Evolutionary conservation across 2,888 invertebrate genomes (phyloP), one percentile per base, ranked within the genome.

Genomic region (Helicoverpa assulta): DNA sequence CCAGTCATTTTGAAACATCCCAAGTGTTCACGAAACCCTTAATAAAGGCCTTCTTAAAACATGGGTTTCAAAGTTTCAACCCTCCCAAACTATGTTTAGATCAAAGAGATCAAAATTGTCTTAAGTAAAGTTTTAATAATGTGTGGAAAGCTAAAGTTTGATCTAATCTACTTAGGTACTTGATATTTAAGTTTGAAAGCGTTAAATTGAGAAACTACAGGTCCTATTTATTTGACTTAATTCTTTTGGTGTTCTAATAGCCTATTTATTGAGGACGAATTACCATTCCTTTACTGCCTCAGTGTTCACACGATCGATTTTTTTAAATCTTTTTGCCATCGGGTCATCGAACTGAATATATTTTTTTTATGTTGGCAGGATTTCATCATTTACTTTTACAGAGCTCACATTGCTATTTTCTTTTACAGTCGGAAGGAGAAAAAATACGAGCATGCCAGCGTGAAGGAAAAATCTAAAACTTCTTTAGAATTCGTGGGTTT

Each of bases 391-490:
- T 14, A 16, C 43, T 14, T 1, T 10, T 5, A 5, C 21, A 1
- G 21, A 12, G 51, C 16, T 58, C 16, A 62, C 16, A 8, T 33
- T 5, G 16, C 2, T 29, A n/a, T 67, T 33, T 60, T 51, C 56
- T 66, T 67, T 92, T 91, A 56, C 90, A 94, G 94, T 87, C 80
- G n/a, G 94, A 94, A 85, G 93, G 89, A 1, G 92, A 93, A 71
- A 92, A 89, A 59, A 81, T 93, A 37, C 81, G 93, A 7, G 85
- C 90, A 2, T 94, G 94, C 70, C 92, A 92, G 73, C 82, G 86
- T 50, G 88, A 90, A 62, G 84, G 78, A 40, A 87, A 80, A 78
- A 85, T 80, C 43, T 85, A 83, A 26, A 57, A 12, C 43, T 63
- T 26, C 8, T 4, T 8, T 54, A 63, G 21, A 53, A 54, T 43